Evolutionary conservation across 2,113 vertebrate genomes (phyloP), one percentile per base, ranked within the genome.

Genomic region (Tupaia tana): DNA sequence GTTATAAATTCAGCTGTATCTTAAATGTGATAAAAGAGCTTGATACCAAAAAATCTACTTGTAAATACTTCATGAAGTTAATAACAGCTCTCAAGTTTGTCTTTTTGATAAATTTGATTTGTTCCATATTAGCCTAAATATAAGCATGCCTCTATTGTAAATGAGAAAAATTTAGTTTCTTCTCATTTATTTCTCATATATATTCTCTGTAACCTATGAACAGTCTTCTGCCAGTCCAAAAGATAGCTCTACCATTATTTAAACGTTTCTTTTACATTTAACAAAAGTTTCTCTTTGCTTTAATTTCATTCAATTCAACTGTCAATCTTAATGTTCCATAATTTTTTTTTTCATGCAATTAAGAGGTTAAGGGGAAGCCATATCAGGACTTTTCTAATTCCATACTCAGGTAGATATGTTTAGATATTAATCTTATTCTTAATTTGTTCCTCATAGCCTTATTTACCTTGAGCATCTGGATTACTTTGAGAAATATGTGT

Each of bases 1-100:
- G 11, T 77, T 96, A 79, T 96, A 91, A 95, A 93, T 93, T 6
- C 25, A 81, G 0, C 80, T 10, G 11, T 87, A 31, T 74, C 64
- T 95, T 94, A 91, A 87, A 27, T 94, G 4, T 77, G 66, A 56
- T 89, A 95, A 64, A n/a, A 89, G 74, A 88, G 22, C 54, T 97
- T 96, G 66, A 71, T 61, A 56, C 24, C 73, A 71, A 71, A 93
- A 92, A 70, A 84, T 12, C 71, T 87, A 43, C 59, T 79, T 84
- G n/a, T 81, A 67, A 93, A 63, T 90, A 88, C 59, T 86, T 93
- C 67, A 19, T 86, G 94, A 75, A 31, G 43, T 92, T 94, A 89
- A 90, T 89, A 74, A 84, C 84, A 87, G 15, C 12, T 29, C 89
- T 92, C 58, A 93, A 71, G 59, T 89, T 75, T 86, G 81, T 71